These are phyloP conservation scores for Blera fallax DNA, from an alignment of 2,888 invertebrate genomes.

Conservation along the genomic window DNA sequence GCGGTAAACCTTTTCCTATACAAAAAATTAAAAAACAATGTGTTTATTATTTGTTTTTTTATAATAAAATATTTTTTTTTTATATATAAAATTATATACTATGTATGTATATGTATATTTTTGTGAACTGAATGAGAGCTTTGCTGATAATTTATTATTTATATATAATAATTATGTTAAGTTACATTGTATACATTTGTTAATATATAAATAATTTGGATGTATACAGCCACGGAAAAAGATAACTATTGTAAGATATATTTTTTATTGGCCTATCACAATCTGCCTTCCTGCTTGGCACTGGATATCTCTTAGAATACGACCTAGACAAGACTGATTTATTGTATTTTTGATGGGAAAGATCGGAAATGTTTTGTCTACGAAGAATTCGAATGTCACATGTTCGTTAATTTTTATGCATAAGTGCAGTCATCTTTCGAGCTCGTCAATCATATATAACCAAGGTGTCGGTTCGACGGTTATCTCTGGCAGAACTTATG, in stretches of 20 bases:
- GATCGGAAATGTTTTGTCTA: no score
- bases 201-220: background rate
- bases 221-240: background rate
- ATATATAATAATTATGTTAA: background rate
- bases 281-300: no score
- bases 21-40: constrained; percentile 34
- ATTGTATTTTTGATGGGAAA: no score
- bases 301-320: no score
- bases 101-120: constrained; percentile 45
- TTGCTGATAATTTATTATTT: constrained; percentile 47
- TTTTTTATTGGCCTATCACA: no score
- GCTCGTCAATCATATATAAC: no score
- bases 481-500: no score
- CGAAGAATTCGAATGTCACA: no score
- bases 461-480: no score
- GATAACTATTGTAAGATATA: background rate
- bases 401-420: no score
- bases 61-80: background rate
- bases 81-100: constrained; percentile 26
- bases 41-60: constrained; percentile 14
- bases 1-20: constrained; percentile 70
- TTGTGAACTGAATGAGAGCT: constrained; percentile 67
- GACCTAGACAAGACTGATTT: no score
- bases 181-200: background rate
- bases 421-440: no score